phyloP scores from a whole-genome alignment of 2,113 vertebrate species.

The Thermophis baileyi region DNA sequence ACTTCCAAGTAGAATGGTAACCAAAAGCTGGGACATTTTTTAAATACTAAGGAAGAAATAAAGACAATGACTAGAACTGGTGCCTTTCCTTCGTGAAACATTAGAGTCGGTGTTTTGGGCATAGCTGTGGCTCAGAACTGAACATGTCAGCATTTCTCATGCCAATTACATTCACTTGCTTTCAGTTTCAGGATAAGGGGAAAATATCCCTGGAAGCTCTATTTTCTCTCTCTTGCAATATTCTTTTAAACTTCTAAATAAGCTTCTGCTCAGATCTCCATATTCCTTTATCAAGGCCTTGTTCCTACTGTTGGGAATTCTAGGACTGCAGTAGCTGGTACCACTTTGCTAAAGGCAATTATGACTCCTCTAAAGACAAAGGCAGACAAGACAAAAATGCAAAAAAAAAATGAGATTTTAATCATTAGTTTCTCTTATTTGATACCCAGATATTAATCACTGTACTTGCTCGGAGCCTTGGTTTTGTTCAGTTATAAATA shows the following conservation, averaged over 20 bases:
- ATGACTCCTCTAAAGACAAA: conserved; percentile 57
- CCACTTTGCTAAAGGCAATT: conserved; percentile 48
- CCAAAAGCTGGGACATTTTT: conserved; percentile 49
- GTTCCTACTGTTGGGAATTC: conserved; percentile 56
- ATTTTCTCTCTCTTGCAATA: conserved; percentile 25
- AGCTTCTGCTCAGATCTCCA: conserved; percentile 46
- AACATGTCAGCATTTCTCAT: conserved; percentile 59
- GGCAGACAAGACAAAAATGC: conserved; percentile 41
- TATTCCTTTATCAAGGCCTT: conserved; percentile 42
- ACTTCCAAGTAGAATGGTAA: conserved; percentile 39
- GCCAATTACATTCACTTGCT: conserved; percentile 54
- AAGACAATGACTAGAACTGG: conserved; percentile 44
- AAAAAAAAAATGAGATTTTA: conserved; percentile 54
- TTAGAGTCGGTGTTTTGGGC: conserved; percentile 55
- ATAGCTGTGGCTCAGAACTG: conserved; percentile 56
- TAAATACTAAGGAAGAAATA: conserved; percentile 47
- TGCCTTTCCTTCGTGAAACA: conserved; percentile 54
- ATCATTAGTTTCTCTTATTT: conserved; percentile 51
- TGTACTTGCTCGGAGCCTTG: not conserved
- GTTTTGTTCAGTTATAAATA: conserved; percentile 59
- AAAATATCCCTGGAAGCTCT: conserved; percentile 43
- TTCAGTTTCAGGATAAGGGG: conserved; percentile 42
- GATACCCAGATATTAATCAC: conserved; percentile 50
- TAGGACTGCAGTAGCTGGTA: conserved; percentile 45
- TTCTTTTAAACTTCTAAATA: conserved; percentile 57